phyloP scores from a whole-genome alignment of 2,113 vertebrate species.

The Naja naja region DNA sequence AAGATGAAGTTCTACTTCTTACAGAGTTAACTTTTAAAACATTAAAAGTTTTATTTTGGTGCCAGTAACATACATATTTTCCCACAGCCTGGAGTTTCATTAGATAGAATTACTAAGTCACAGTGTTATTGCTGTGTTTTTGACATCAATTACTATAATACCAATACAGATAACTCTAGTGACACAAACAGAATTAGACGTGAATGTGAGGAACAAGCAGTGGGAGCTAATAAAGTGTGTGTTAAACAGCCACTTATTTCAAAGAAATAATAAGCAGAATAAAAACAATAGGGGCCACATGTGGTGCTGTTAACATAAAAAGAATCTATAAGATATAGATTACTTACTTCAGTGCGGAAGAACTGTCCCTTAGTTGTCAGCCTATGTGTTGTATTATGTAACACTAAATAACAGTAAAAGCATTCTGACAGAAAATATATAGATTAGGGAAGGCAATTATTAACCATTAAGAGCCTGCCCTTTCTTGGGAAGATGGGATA shows the following conservation, averaged over 20 bases:
- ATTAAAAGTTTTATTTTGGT: constrained; percentile 51
- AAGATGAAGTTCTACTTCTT: neutral
- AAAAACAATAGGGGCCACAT: constrained; percentile 35
- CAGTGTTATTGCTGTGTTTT: constrained; percentile 57
- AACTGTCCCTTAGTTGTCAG: constrained; percentile 29
- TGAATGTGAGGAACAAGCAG: constrained; percentile 51
- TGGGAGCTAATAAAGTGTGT: constrained; percentile 55
- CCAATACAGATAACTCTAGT: constrained; percentile 56
- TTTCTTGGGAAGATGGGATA: constrained; percentile 23
- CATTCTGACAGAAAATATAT: constrained; percentile 27
- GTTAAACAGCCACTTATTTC: constrained; percentile 47
- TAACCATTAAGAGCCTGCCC: constrained; percentile 34
- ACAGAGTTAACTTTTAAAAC: neutral
- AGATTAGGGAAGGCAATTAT: constrained; percentile 47
- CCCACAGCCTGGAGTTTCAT: constrained; percentile 47
- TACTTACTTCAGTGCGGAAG: neutral
- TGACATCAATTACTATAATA: constrained; percentile 58
- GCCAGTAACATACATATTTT: constrained; percentile 43
- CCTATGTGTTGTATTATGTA: neutral
- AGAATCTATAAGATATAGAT: constrained; percentile 29
- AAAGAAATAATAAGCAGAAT: constrained; percentile 40
- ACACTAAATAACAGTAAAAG: constrained; percentile 22
- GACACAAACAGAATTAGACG: constrained; percentile 53
- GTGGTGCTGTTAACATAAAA: constrained; percentile 33
- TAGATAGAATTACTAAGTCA: constrained; percentile 54